These are phyloP conservation scores for Aplochiton taeniatus DNA, from an alignment of 2,797 vertebrate genomes.

Conservation along the genomic window DNA sequence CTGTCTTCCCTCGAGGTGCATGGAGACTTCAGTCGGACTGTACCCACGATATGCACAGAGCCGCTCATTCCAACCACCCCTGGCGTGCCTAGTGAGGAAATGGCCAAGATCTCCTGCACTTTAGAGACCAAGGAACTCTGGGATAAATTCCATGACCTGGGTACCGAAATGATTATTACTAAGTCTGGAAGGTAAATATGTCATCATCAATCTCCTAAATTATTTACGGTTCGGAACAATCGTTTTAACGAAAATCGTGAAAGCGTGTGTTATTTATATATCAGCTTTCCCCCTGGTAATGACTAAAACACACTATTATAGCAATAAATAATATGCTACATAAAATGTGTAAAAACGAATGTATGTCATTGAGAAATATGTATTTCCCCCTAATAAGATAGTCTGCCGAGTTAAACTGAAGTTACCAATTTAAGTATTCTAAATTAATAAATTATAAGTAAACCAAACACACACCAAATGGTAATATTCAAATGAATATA, in stretches of 20 bases:
- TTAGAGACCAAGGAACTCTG: conserved; percentile 97
- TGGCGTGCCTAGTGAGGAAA: conserved; percentile 92
- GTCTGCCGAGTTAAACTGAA: too few relatives aligned
- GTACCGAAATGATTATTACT: conserved; percentile 99
- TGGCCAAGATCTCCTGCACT: conserved; percentile 95
- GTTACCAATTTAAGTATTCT: too few relatives aligned
- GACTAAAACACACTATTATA: too few relatives aligned
- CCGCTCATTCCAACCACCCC: conserved; percentile 94
- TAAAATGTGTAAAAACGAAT: background rate
- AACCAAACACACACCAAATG: too few relatives aligned
- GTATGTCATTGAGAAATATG: background rate
- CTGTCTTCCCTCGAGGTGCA: conserved; percentile 84
- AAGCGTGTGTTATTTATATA: too few relatives aligned
- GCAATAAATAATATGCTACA: too few relatives aligned
- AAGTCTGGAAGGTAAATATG: conserved; percentile 90
- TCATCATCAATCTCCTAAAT: too few relatives aligned
- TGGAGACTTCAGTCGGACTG: conserved; percentile 78
- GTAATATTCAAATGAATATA: too few relatives aligned
- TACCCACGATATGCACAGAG: conserved; percentile 83
- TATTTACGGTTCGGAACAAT: too few relatives aligned
- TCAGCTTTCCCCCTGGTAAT: too few relatives aligned
- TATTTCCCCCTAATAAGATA: background rate
- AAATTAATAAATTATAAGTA: too few relatives aligned
- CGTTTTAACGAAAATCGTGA: too few relatives aligned
- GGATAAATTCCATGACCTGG: conserved; percentile 98